Conservation (phyloP, 2,888 invertebrate species). For the Drosophila putrida region DNA sequence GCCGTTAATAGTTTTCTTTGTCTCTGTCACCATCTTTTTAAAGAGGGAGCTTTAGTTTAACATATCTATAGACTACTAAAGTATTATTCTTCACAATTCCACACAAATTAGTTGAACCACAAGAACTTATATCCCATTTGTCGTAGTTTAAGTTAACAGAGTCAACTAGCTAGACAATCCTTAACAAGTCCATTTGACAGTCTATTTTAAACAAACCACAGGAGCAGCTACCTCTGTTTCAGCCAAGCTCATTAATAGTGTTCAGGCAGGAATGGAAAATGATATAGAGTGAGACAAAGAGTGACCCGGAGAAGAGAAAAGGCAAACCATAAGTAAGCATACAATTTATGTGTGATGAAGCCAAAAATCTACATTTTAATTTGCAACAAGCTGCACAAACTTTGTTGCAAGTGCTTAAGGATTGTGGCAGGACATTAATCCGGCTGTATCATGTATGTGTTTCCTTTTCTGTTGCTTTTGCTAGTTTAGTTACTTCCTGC, state of each 20-base stretch:
- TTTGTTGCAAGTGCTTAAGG: conserved; percentile 22
- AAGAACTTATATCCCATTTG: conserved; percentile 20
- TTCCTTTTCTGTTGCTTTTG: conserved; percentile 5
- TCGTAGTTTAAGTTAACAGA: conserved; percentile 15
- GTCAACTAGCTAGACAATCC: conserved; percentile 27
- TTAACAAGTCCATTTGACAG: conserved; percentile 39
- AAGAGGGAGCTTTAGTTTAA: neutral
- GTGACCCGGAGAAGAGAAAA: neutral
- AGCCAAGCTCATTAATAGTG: conserved; percentile 56
- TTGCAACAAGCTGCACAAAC: conserved; percentile 20
- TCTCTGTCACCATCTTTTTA: neutral
- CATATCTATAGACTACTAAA: neutral
- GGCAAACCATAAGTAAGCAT: neutral
- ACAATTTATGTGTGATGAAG: conserved; percentile 35
- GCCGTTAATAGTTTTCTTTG: conserved; percentile 12
- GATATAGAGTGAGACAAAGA: conserved; percentile 14
- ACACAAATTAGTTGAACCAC: conserved; percentile 23
- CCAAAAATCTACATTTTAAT: conserved; percentile 43
- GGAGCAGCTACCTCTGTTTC: conserved; percentile 4
- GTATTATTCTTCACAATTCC: conserved; percentile 1
- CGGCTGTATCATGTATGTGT: conserved; percentile 1
- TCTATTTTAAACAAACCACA: conserved; percentile 50
- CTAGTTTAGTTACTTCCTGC: conserved; percentile 18
- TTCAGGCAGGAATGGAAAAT: conserved; percentile 55
- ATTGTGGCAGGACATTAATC: conserved; percentile 24